phyloP scores from a whole-genome alignment of 2,888 invertebrate species.

The Bhutanitis thaidina region DNA sequence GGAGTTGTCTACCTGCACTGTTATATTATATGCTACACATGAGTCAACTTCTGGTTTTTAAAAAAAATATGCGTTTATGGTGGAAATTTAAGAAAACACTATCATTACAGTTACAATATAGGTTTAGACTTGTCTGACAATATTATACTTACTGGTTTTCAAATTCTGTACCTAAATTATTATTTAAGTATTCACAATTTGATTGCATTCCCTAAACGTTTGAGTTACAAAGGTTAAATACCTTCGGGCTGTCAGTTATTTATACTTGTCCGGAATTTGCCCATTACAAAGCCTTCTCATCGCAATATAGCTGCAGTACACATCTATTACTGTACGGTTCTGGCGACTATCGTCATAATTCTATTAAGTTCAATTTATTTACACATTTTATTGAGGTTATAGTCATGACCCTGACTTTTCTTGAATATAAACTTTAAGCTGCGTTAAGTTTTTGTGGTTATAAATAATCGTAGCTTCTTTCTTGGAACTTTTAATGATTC shows the following conservation, averaged over 20 bases:
- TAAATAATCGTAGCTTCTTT: neutral
- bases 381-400: slow-evolving; percentile 3
- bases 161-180: too few relatives aligned
- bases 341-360: slow-evolving; percentile 6
- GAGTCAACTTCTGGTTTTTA: too few relatives aligned
- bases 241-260: slow-evolving; percentile 3
- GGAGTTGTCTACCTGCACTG: too few relatives aligned
- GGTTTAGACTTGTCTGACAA: too few relatives aligned
- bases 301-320: neutral
- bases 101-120: too few relatives aligned
- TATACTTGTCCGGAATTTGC: slow-evolving; percentile 5
- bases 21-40: too few relatives aligned
- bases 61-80: too few relatives aligned
- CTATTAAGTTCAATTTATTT: slow-evolving; percentile 9
- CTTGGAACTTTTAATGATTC: neutral
- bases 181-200: too few relatives aligned
- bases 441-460: neutral
- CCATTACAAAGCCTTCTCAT: neutral
- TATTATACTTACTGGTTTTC: too few relatives aligned
- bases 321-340: neutral
- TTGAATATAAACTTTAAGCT: slow-evolving; percentile 7
- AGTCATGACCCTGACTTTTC: slow-evolving; percentile 12
- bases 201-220: slow-evolving; percentile 11
- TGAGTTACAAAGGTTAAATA: slow-evolving; percentile 6
- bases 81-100: too few relatives aligned